These are phyloP conservation scores for Esox lucius DNA, from an alignment of 2,797 vertebrate species.

Conservation along the genomic window DNA sequence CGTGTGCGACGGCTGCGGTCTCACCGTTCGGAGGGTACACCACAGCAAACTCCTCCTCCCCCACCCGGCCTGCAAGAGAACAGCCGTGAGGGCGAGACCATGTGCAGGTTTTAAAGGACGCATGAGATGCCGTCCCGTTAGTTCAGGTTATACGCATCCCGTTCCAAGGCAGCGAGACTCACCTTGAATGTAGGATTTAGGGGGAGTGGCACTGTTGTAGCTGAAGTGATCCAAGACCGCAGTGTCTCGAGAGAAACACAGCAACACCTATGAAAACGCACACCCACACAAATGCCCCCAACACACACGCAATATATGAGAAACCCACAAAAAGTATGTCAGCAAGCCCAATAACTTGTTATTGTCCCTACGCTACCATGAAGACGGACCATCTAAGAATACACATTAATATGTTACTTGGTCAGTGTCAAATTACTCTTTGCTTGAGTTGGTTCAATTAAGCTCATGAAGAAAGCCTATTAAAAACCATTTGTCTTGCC, in stretches of 20 bases:
- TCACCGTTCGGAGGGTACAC: constrained; percentile 97
- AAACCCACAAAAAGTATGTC: too few species aligned
- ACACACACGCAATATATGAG: not conserved
- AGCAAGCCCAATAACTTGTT: not conserved
- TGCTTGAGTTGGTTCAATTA: constrained; percentile 8
- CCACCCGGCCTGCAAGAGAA: constrained; percentile 80
- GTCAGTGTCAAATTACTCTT: not conserved
- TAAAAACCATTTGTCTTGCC: constrained; percentile 28
- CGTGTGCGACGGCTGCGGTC: constrained; percentile 29
- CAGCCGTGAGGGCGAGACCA: not conserved
- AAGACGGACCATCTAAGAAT: constrained; percentile 14
- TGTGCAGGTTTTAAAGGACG: not conserved
- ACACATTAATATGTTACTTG: constrained; percentile 4
- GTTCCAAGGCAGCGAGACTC: constrained; percentile 48
- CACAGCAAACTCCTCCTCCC: constrained; percentile 85
- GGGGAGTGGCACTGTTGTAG: constrained; percentile 94
- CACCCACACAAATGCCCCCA: constrained; percentile 22
- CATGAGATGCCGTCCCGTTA: not conserved
- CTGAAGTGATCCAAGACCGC: constrained; percentile 90
- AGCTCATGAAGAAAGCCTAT: constrained; percentile 26
- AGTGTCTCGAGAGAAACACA: constrained; percentile 96
- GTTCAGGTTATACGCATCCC: not conserved
- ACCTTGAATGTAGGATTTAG: constrained; percentile 92
- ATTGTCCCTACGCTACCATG: not conserved
- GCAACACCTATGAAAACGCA: constrained; percentile 80